A percentile compares a stretch with the other conserved stretches of the same genome.
Conservation (phyloP, 2,888 invertebrate genomes). For the Drosophila colorata region DNA sequence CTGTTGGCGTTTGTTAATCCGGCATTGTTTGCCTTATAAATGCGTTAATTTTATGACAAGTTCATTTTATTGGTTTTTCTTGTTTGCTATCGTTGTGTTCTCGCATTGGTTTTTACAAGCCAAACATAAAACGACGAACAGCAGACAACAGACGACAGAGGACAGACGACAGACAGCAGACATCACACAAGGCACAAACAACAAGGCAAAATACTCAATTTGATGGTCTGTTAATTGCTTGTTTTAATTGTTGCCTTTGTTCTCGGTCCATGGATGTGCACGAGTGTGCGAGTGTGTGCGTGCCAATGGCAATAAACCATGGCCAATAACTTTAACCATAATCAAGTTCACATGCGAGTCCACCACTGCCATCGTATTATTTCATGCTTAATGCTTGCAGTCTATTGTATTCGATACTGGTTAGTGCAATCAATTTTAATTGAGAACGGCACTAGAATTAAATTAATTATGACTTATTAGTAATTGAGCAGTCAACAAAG, state of each 20-base stretch:
- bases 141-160: slow-evolving; percentile 30
- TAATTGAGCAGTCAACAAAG: slow-evolving; percentile 26
- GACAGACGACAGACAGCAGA: slow-evolving; percentile 19
- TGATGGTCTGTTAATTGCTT: slow-evolving; percentile 79
- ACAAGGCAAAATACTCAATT: slow-evolving; percentile 67
- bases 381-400: not conserved
- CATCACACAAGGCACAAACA: slow-evolving; percentile 42
- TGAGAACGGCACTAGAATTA: slow-evolving; percentile 49
- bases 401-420: slow-evolving; percentile 10
- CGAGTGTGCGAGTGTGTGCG: slow-evolving; percentile 7
- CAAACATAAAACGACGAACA: slow-evolving; percentile 48
- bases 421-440: slow-evolving; percentile 49
- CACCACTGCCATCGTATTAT: slow-evolving; percentile 11
- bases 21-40: slow-evolving; percentile 79
- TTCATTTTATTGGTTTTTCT: slow-evolving; percentile 79
- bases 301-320: slow-evolving; percentile 31
- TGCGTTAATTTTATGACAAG: slow-evolving; percentile 82
- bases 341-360: slow-evolving; percentile 30
- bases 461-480: slow-evolving; percentile 58
- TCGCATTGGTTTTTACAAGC: slow-evolving; percentile 72
- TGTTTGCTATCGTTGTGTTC: slow-evolving; percentile 72
- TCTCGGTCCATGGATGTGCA: slow-evolving; percentile 20
- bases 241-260: slow-evolving; percentile 72
- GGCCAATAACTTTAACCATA: slow-evolving; percentile 35
- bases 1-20: slow-evolving; percentile 70